Conservation (phyloP, 1,140 invertebrate species). For the Drosophila pallidifrons region DNA sequence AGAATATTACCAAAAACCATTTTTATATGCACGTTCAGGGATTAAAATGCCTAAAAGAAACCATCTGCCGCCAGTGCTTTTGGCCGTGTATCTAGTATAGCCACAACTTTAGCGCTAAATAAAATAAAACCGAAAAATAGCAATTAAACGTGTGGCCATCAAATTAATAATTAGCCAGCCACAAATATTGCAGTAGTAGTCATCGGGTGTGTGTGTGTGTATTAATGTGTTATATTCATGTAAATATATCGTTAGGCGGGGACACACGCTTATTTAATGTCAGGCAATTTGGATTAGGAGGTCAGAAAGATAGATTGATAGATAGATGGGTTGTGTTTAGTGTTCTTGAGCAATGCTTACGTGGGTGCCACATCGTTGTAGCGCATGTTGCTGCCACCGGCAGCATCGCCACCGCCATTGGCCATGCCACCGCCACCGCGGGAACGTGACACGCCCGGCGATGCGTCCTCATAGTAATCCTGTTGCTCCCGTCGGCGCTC, state of each 20-base stretch:
- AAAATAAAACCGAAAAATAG: slow-evolving; percentile 69
- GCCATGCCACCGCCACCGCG: slow-evolving; percentile 72
- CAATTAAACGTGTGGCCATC: slow-evolving; percentile 47
- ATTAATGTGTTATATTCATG: slow-evolving; percentile 18
- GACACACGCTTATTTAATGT: slow-evolving; percentile 26
- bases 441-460: slow-evolving; percentile 64
- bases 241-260: slow-evolving; percentile 21
- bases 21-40: slow-evolving; percentile 40
- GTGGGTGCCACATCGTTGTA: slow-evolving; percentile 92
- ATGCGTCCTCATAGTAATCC: slow-evolving; percentile 84
- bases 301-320: neutral
- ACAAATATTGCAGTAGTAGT: slow-evolving; percentile 20
- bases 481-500: slow-evolving; percentile 75
- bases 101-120: slow-evolving; percentile 75
- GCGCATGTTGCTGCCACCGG: slow-evolving; percentile 86
- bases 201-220: slow-evolving; percentile 4
- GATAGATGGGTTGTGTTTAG: neutral
- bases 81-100: slow-evolving; percentile 77
- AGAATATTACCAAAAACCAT: slow-evolving; percentile 51
- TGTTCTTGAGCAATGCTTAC: slow-evolving; percentile 86
- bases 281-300: slow-evolving; percentile 18
- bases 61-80: slow-evolving; percentile 84
- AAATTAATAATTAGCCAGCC: slow-evolving; percentile 38
- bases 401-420: slow-evolving; percentile 44
- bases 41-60: slow-evolving; percentile 83